Base-by-base conservation (phyloP, 1,140 invertebrate genomes). In the Argopecten irradians region DNA sequence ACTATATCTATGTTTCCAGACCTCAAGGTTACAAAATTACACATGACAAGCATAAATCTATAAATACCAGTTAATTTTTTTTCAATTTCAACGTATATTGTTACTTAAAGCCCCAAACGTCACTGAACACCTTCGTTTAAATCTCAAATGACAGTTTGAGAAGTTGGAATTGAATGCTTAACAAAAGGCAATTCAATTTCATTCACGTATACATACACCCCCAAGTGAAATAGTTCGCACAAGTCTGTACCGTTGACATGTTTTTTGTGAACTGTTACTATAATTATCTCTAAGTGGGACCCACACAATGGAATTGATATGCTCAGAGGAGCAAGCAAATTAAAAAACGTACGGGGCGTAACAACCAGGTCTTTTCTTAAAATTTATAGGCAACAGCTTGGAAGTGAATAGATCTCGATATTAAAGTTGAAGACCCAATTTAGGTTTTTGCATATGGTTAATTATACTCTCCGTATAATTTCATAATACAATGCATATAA, bases 261-360 rank as follows among this genome's bases (percentile, higher is more conserved):
- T 71, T 71, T 71, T 71, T n/a, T 71, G 22, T 16, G 28, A 5
- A 16, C 5, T n/a, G n/a, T n/a, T 71, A 28, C 55, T 71, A 71
- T 71, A 71, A 71, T 71, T 71, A 71, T 71, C 55, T 71, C 22
- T 71, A 71, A 71, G 55, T 71, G 55, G 55, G 55, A 28, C n/a
- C 55, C 1, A n/a, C 8, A 71, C 55, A 71, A 71, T 71, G 13
- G n/a, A n/a, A 71, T n/a, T 71, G n/a, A 71, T n/a, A 71, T 71
- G 55, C 55, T 71, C 55, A n/a, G 55, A 71, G 55, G 55, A 11
- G n/a, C 55, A 71, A 28, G 22, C 55, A 71, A 71, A 71, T 71
- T n/a, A 71, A 5, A 71, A 71, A 71, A 28, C 55, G 22, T 71
- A n/a, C 55, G 55, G n/a, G n/a, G 28, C 19, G 28, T 71, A 71